Conservation (phyloP, 37 sponge, comb jelly and placozoan genomes). For the Eunapius fragilis region DNA sequence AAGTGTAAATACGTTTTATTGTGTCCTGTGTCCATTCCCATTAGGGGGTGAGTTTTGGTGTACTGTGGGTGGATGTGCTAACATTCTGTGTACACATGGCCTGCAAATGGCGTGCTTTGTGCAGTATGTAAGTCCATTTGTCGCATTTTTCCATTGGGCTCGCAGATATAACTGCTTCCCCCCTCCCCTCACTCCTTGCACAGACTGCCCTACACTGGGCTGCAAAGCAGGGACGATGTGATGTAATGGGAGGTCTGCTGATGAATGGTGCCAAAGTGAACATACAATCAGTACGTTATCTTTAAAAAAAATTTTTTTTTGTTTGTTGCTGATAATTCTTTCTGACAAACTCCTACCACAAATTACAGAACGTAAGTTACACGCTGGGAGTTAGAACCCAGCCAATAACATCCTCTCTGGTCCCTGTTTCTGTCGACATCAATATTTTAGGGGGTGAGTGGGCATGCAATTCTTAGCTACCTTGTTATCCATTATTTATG, state of each 20-base stretch:
- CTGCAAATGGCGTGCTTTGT: not conserved
- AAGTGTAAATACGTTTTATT: not conserved
- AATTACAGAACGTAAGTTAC: constrained; percentile 7
- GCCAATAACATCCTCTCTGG: not conserved
- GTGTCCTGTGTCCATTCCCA: not conserved
- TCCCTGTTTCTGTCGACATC: not conserved
- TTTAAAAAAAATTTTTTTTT: not conserved
- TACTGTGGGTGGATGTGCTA: not conserved
- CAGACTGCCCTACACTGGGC: constrained; percentile 91
- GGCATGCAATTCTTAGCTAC: not conserved
- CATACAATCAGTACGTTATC: constrained; percentile 70
- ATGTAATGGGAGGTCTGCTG: constrained; percentile 60
- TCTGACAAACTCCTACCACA: too few species aligned
- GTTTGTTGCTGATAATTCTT: not conserved
- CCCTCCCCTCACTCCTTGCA: too few species aligned
- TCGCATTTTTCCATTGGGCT: not conserved
- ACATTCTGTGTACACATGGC: not conserved
- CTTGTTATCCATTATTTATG: not conserved
- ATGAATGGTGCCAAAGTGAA: constrained; percentile 61
- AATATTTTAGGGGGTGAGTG: not conserved
- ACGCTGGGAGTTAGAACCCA: not conserved
- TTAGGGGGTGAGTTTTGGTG: constrained; percentile 2
- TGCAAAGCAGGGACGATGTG: constrained; percentile 70
- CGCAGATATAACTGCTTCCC: too few species aligned
- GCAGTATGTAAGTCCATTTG: constrained; percentile 10